These are phyloP conservation scores for Furcifer pardalis DNA, from an alignment of 2,797 vertebrate species.

Conservation along the genomic window DNA sequence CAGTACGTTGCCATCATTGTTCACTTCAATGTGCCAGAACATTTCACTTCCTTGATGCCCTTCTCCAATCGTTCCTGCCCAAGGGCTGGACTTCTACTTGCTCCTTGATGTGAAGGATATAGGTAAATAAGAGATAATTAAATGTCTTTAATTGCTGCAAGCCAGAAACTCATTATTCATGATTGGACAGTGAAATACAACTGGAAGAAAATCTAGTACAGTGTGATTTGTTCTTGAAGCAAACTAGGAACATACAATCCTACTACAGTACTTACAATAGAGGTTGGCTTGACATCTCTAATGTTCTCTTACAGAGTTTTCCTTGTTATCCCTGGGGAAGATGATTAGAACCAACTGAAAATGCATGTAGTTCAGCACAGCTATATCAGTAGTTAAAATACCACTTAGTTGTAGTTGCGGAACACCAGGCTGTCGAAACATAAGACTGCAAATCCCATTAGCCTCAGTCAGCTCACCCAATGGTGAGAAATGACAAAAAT, in stretches of 20 bases:
- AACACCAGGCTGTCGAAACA: background rate
- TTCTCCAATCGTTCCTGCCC: background rate
- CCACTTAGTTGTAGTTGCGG: background rate
- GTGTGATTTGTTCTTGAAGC: background rate
- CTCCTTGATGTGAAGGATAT: background rate
- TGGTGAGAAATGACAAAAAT: background rate
- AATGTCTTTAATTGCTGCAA: background rate
- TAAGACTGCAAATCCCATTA: background rate
- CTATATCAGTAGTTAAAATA: background rate
- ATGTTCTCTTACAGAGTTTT: background rate
- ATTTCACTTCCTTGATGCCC: slow-evolving; percentile 1
- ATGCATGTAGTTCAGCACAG: background rate
- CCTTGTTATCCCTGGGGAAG: background rate
- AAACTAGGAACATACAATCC: background rate
- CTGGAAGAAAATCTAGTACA: background rate
- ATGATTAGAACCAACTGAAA: background rate
- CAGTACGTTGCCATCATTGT: rapidly evolving
- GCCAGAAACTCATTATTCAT: rapidly evolving
- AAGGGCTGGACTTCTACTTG: background rate
- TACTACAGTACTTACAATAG: background rate
- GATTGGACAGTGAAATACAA: rapidly evolving
- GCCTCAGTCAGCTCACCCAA: background rate
- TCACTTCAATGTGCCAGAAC: background rate
- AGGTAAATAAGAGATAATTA: slow-evolving; percentile 15
- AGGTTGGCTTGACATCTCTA: background rate